These are phyloP conservation scores for Bombylius major DNA, from an alignment of 2,888 invertebrate genomes.

Conservation along the genomic window DNA sequence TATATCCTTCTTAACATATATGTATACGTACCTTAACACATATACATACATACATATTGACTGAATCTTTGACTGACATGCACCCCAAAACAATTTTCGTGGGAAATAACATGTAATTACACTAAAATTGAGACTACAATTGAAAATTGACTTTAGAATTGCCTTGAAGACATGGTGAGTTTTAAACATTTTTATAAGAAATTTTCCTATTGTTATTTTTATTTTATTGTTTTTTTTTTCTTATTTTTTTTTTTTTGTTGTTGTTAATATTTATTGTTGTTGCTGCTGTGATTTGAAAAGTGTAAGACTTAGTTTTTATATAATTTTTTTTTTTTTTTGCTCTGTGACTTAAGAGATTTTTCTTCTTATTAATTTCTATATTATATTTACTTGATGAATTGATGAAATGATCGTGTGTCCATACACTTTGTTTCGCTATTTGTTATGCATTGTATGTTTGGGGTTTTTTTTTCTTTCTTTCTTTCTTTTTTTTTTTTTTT, in stretches of 20 bases:
- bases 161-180: neutral
- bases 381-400: too few species aligned
- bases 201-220: neutral
- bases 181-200: neutral
- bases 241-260: neutral
- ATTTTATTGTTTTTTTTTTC: neutral
- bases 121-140: neutral
- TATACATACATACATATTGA: too few species aligned
- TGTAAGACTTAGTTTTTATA: too few species aligned
- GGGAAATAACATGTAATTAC: slow-evolving; percentile 1
- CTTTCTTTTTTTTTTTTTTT: neutral
- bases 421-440: neutral
- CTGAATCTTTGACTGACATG: neutral
- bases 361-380: too few species aligned
- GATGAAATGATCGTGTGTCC: neutral
- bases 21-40: too few species aligned
- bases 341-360: too few species aligned
- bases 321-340: too few species aligned
- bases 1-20: too few species aligned
- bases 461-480: neutral
- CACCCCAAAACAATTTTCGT: neutral
- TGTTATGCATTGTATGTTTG: neutral
- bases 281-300: neutral
- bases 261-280: neutral
- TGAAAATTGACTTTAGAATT: neutral